phyloP scores from a whole-genome alignment of 2,113 vertebrate genomes.

The Podilymbus podiceps region DNA sequence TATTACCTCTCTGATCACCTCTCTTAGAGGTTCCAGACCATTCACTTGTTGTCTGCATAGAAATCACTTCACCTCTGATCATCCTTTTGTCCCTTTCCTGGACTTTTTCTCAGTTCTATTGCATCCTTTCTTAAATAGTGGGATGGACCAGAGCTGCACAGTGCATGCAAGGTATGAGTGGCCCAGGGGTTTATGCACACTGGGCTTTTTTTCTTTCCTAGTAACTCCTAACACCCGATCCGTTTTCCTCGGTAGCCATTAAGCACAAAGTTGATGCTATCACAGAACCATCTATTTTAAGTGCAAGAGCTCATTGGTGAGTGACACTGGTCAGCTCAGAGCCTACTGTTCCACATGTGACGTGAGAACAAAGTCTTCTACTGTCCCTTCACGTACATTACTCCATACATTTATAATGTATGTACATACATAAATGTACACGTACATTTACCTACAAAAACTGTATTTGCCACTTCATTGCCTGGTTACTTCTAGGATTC shows the following conservation, averaged over 20 bases:
- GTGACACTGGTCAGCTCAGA: background rate
- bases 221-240: background rate
- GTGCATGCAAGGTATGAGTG: accelerated
- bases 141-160: background rate
- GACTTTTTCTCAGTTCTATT: background rate
- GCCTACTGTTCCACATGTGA: background rate
- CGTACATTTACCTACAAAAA: background rate
- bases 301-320: background rate
- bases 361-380: background rate
- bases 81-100: background rate
- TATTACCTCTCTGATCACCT: background rate
- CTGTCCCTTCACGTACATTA: background rate
- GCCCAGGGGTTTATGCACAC: background rate
- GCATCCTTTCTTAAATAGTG: background rate
- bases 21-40: background rate
- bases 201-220: background rate
- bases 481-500: background rate
- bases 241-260: background rate
- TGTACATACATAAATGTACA: too few species aligned
- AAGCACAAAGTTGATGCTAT: background rate
- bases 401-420: too few species aligned
- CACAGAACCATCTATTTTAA: background rate
- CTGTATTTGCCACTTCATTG: background rate
- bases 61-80: background rate
- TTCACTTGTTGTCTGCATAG: background rate